These are phyloP conservation scores for Centropyge bicolor DNA, from an alignment of 2,797 vertebrate species.

Conservation along the genomic window DNA sequence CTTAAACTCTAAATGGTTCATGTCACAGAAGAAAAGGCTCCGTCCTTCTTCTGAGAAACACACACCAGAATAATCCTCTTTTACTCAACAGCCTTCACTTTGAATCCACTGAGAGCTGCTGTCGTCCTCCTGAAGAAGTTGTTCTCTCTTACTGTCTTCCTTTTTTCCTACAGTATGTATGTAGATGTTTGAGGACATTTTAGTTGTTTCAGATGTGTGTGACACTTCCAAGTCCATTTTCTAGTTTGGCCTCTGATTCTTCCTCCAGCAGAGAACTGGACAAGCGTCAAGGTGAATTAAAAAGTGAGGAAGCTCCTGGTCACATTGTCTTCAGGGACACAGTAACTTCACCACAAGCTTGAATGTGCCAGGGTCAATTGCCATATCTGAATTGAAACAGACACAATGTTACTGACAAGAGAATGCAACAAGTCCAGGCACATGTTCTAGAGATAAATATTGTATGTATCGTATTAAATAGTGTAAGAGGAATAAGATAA, in stretches of 20 bases:
- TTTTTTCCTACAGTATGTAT: neutral
- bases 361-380: no score
- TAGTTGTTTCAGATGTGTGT: no score
- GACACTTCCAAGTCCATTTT: neutral
- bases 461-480: neutral
- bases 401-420: neutral
- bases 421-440: neutral
- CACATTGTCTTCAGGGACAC: neutral
- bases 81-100: neutral
- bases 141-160: neutral
- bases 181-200: neutral
- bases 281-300: neutral
- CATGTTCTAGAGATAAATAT: neutral
- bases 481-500: neutral
- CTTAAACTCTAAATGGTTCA: conserved; percentile 4
- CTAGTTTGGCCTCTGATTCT: neutral
- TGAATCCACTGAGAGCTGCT: neutral
- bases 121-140: neutral
- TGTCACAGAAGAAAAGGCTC: conserved; percentile 18
- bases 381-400: neutral
- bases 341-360: no score
- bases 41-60: neutral
- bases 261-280: neutral
- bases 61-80: conserved; percentile 5
- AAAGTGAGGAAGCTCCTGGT: neutral